These are phyloP conservation scores for Spodoptera litura DNA, from an alignment of 1,140 invertebrate genomes.

Conservation along the genomic window DNA sequence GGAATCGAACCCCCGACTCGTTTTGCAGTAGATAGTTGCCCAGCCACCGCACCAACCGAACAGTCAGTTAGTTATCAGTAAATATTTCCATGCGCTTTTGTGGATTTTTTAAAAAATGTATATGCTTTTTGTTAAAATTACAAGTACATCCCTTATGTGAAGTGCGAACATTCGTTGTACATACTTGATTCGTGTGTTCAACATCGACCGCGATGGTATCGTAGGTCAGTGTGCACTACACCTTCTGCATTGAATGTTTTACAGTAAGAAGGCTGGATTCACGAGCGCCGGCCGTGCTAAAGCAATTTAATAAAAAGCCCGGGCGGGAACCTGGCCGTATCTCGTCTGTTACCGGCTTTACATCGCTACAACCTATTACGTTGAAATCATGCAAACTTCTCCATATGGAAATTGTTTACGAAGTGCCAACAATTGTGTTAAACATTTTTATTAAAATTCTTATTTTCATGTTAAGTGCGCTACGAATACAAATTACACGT, in stretches of 20 bases:
- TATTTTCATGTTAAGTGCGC: slow-evolving; percentile 7
- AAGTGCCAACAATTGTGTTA: slow-evolving; percentile 38
- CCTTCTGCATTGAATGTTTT: background rate
- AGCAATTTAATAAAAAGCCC: slow-evolving; percentile 61
- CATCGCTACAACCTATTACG: slow-evolving; percentile 42
- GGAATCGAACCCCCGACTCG: too few species aligned
- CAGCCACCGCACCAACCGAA: too few species aligned
- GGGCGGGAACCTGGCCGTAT: slow-evolving; percentile 22
- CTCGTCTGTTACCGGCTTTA: slow-evolving; percentile 40
- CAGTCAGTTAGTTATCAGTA: too few species aligned
- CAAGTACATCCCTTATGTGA: too few species aligned
- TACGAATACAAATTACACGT: slow-evolving; percentile 13
- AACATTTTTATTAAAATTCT: slow-evolving; percentile 45
- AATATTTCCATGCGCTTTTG: too few species aligned
- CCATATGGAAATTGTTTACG: slow-evolving; percentile 52
- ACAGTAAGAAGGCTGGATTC: slow-evolving; percentile 21
- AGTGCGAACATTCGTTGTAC: too few species aligned
- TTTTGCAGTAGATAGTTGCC: too few species aligned
- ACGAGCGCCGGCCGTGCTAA: slow-evolving; percentile 34
- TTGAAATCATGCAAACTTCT: slow-evolving; percentile 45
- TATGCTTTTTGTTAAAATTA: too few species aligned
- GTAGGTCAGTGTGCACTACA: too few species aligned
- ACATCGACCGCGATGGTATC: too few species aligned
- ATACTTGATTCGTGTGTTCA: too few species aligned
- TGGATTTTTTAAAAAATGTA: too few species aligned